Evolutionary conservation across 2,888 invertebrate genomes (phyloP), one percentile per base, ranked within the genome.

Genomic region (Neoscelio sp.): DNA sequence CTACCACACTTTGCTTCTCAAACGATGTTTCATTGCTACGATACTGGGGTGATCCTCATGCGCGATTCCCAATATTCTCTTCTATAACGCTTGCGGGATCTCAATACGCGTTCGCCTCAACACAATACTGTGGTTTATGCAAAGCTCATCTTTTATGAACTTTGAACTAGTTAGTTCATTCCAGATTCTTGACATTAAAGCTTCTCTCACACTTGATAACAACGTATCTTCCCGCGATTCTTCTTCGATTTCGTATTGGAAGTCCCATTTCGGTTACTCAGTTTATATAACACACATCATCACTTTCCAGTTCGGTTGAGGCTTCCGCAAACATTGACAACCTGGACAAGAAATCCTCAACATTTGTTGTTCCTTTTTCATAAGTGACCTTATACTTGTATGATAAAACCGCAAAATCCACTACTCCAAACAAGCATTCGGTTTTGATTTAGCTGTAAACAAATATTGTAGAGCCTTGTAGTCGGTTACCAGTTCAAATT

Each of bases 11-110:
- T 83, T 82, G 17, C 48, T 56, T 0, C 80, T 6, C 13, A 83
- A 28, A n/a, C 80, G 20, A 10, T 71, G 18, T 73, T 83, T 80
- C 74, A 83, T 81, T 86, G 85, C 0, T 87, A 33, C 33, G n/a
- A 33, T 33, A 1, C 33, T 12, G 1, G 33, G 10, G 12, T 42
- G 42, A 3, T 20, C 87, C 70, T 88, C 85, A 44, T 87, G 86
- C n/a, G 84, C 85, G 3, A 56, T 42, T 1, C 6, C 3, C 15
- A 67, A 46, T 1, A 18, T 10, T 26, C 30, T 17, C 0, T 4
- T 20, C n/a, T 26, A 18, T 10, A 67, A 17, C 2, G n/a, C 23
- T 4, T 20, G 8, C 2, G 52, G 52, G 4, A 84, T 79, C 10
- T 84, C 75, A 1, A 82, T 64, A 40, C 78, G 38, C 1, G 74